Evolutionary conservation across 2,888 invertebrate genomes (phyloP), one percentile per base, ranked within the genome.

Genomic region (Cosmia trapezina): DNA sequence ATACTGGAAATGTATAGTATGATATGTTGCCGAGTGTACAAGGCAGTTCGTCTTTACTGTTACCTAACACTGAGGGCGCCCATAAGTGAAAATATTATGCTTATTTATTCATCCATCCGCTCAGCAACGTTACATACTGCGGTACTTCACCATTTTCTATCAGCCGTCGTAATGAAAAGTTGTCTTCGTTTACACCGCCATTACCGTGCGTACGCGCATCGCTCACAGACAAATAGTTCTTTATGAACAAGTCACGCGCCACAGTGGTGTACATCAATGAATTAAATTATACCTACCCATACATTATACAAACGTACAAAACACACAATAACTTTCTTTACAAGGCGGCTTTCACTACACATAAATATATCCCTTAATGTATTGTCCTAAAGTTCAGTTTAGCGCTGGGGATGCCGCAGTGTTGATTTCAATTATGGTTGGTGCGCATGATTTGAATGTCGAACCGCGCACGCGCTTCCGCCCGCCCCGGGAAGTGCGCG

Each of bases 261-360:
- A 60, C 90, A 88, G 89, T 92, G 87, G 91, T 90, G 88, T 86
- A 87, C 89, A 89, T 89, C 89, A 91, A 91, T 92, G 89, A 90
- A 91, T 92, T 92, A 91, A 91, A 92, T 89, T 89, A 92, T 90
- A 91, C 89, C 85, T 77, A 73, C 80, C 85, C 85, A 85, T 77
- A 76, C 78, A 80, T 81, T 77, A 80, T 11, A 67, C 77, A 62
- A 73, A 81, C 79, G 80, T 71, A 78, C 84, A 73, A 83, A 78
- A 82, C 74, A 88, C 86, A 89, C 88, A 87, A 91, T 91, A 90
- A 92, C 94, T 94, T 94, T 94, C 94, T 93, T 93, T 85, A 86
- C 84, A 86, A 84, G 76, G 81, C 82, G 80, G 89, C 93, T 94
- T 94, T 94, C 93, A 88, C 92, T 88, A 76, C 78, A 83, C 61